Percentiles rank a stretch among this genome's conserved stretches.
Conservation (phyloP, 2,113 vertebrate species). For the Vicugna pacos region DNA sequence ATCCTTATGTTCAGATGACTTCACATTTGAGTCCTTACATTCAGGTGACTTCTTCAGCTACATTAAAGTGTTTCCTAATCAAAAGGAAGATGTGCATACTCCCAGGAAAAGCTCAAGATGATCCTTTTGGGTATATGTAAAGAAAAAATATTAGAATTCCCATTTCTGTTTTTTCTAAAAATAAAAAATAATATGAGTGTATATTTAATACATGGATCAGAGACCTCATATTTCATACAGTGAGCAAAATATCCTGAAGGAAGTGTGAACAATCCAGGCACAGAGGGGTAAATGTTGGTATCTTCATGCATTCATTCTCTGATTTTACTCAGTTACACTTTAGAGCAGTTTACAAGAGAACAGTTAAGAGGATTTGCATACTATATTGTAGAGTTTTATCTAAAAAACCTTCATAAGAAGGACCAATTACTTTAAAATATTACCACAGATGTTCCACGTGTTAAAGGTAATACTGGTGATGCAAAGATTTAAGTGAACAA, state of each 20-base stretch:
- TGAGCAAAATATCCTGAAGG: background rate
- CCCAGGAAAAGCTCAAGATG: background rate
- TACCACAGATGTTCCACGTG: background rate
- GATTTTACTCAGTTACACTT: background rate
- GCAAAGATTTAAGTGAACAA: background rate
- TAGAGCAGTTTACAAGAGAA: background rate
- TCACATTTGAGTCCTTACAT: background rate
- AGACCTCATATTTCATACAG: background rate
- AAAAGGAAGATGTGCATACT: background rate
- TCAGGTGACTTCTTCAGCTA: background rate
- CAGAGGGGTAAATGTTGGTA: background rate
- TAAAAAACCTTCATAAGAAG: background rate
- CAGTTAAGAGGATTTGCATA: background rate
- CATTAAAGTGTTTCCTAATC: background rate
- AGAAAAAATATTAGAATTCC: conserved; percentile 34
- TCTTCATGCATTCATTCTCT: background rate
- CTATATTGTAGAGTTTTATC: background rate
- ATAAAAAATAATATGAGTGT: background rate
- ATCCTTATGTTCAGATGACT: background rate
- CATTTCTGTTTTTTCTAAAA: background rate
- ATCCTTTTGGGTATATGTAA: background rate
- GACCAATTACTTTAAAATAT: background rate
- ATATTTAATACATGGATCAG: background rate
- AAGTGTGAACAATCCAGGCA: background rate
- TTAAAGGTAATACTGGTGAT: background rate